Base-by-base conservation (phyloP, 2,113 vertebrate genomes). In the Turdus rufiventris region DNA sequence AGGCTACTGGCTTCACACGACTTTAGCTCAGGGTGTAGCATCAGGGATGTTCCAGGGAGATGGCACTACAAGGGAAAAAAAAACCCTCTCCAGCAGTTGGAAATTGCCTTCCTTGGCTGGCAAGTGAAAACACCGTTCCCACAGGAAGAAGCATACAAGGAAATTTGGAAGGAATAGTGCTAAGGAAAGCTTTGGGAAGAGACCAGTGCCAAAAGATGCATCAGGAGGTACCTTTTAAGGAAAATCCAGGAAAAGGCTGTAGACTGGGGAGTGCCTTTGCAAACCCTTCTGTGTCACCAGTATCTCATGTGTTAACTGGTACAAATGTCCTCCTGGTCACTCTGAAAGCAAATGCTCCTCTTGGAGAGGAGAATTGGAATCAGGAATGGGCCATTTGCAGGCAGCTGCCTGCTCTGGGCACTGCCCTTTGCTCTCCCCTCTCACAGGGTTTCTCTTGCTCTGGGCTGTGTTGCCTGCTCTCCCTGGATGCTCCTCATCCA, bases 41-140 rank as follows among this genome's bases (percentile, higher is more conserved):
- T 73, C 89, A 45, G 73, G 95, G 88, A 83, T 58, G 75, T 94
- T 95, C 79, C 81, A 89, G 78, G 71, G 66, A 92, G 85, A 82
- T 72, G 43, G 76, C 77, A 65, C 91, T 66, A 82, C 75, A 71
- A 91, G 93, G 4, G 38, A 20, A 71, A 74, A 77, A 79, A 81
- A 72, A 11, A 2, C 71, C 71, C 62, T 42, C 68, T 54, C 71
- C 63, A 29, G 72, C 88, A 82, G 71, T 95, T 93, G 87, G 93
- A 95, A 95, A 89, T 94, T 75, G 66, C 26, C 6, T 94, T 60
- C 40, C 40, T 93, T 85, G 17, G 29, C 74, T 87, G 78, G 82
- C 79, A 92, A 71, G 31, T n/a, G 60, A 66, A 85, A 94, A 88
- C 58, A 7, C 73, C 36, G 82, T 36, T 91, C 90, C 95, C 91